Base-by-base conservation (phyloP, 2,888 invertebrate species). In the Coleophora deauratella region DNA sequence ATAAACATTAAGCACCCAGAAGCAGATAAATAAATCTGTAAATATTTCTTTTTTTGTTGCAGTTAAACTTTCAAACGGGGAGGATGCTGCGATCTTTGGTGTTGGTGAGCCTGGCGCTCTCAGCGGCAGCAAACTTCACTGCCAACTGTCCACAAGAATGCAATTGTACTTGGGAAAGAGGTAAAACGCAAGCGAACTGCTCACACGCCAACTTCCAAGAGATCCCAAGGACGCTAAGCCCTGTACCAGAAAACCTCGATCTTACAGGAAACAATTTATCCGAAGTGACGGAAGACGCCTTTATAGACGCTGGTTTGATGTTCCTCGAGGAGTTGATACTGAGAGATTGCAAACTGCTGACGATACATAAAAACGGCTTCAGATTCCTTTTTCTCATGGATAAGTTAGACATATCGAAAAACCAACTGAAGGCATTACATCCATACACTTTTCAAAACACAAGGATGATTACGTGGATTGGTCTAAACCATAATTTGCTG, bases 101-200 rank as follows among this genome's bases (percentile, higher is more conserved):
- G 44, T 47, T 72, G 31, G 47, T 78, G 15, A 64, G 60, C 49
- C 43, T 77, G 42, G 54, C 68, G 40, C 50, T 73, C 33, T 60
- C 65, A 15, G 63, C 74, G 9, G 61, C 75, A 37, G 77, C 76
- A 13, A 85, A 87, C 57, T 90, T 90, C 70, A 86, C 88, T 40
- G 82, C 81, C 27, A 87, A 88, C 63, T 93, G 92, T 69, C 88
- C 90, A 8, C 66, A 85, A 49, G 84, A 85, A 42, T 96, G 96
- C 81, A 90, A 91, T 61, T 96, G 96, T 70, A 91, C 91, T 50
- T 96, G 96, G 96, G 90, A 90, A 27, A 91, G 91, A 44, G 95
- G 96, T 6, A 94, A 92, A 70, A 94, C 93, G 68, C 91, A 91
- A 14, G 96, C 95, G 1, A 93, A 94, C 54, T 97, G 97, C 69